Percentiles rank a stretch among this genome's conserved stretches.
Evolutionary conservation across 2,797 vertebrate species (phyloP).

Genomic region (Acrocephalus scirpaceus): DNA sequence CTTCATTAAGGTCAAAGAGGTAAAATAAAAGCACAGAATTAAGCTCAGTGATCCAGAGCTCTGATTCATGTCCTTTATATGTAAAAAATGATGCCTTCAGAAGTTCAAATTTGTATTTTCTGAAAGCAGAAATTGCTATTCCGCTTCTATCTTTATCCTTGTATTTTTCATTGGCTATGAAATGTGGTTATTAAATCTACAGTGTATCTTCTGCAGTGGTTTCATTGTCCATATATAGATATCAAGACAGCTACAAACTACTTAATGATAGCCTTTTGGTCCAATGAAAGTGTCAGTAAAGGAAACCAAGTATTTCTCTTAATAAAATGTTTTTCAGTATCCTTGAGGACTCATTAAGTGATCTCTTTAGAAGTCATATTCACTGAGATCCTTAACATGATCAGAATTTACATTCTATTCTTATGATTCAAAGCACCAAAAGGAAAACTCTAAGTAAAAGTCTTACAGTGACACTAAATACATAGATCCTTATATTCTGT

Average conservation of each 20-base stretch:
- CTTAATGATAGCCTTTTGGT: conserved; percentile 7
- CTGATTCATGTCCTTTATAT: background rate
- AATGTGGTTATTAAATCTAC: background rate
- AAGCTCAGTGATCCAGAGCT: background rate
- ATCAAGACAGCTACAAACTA: background rate
- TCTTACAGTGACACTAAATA: background rate
- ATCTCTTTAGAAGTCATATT: conserved; percentile 21
- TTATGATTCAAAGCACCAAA: background rate
- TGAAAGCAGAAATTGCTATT: background rate
- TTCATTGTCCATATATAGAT: conserved; percentile 1
- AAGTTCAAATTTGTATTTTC: background rate
- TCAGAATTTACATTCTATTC: conserved; percentile 38
- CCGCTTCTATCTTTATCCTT: background rate
- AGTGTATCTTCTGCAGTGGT: background rate
- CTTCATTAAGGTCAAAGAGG: background rate
- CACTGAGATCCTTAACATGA: conserved; percentile 31
- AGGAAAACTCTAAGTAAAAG: conserved; percentile 10
- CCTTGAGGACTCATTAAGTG: conserved; percentile 17
- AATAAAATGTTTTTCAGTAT: conserved; percentile 27
- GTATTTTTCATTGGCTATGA: background rate
- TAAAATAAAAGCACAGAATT: background rate
- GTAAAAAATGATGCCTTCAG: background rate
- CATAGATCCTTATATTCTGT: conserved; percentile 4
- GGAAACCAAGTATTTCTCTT: conserved; percentile 10
- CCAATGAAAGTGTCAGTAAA: background rate